phyloP scores from a whole-genome alignment of 2,888 invertebrate genomes.

The Agriopis aurantiaria region DNA sequence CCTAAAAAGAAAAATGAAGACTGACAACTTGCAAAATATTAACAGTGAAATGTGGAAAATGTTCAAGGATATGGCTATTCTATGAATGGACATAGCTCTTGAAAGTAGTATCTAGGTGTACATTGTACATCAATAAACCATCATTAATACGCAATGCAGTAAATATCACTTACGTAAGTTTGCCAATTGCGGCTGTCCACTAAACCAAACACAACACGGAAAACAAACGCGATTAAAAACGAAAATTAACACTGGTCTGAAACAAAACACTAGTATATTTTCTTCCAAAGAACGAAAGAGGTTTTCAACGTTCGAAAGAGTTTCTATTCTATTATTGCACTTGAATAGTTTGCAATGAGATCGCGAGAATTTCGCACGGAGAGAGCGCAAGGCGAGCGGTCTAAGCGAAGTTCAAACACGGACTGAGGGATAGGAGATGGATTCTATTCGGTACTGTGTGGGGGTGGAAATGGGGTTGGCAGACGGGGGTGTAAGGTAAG shows the following conservation, averaged over 20 bases:
- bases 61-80: background rate
- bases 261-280: slow-evolving; percentile 14
- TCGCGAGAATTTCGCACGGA: slow-evolving; percentile 62
- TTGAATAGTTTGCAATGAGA: slow-evolving; percentile 63
- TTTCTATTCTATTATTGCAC: slow-evolving; percentile 73
- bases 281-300: slow-evolving; percentile 48
- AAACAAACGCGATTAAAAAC: slow-evolving; percentile 55
- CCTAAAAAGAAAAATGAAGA: background rate
- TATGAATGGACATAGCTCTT: background rate
- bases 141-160: slow-evolving; percentile 77
- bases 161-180: slow-evolving; percentile 82
- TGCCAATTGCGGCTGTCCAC: slow-evolving; percentile 63
- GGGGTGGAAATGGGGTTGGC: slow-evolving; percentile 64
- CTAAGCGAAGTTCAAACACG: slow-evolving; percentile 59
- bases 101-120: background rate
- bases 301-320: slow-evolving; percentile 52
- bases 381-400: slow-evolving; percentile 53
- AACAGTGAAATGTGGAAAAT: background rate
- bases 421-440: slow-evolving; percentile 62
- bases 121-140: slow-evolving; percentile 13
- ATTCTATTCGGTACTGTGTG: slow-evolving; percentile 52
- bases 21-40: background rate
- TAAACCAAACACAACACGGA: slow-evolving; percentile 60
- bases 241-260: slow-evolving; percentile 47
- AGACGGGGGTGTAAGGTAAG: slow-evolving; percentile 49